Percentiles rank a stretch among this genome's conserved stretches.
phyloP scores from a whole-genome alignment of 30 jellyfish, hydroid and myxozoan species.

The Aurelia coerulea region DNA sequence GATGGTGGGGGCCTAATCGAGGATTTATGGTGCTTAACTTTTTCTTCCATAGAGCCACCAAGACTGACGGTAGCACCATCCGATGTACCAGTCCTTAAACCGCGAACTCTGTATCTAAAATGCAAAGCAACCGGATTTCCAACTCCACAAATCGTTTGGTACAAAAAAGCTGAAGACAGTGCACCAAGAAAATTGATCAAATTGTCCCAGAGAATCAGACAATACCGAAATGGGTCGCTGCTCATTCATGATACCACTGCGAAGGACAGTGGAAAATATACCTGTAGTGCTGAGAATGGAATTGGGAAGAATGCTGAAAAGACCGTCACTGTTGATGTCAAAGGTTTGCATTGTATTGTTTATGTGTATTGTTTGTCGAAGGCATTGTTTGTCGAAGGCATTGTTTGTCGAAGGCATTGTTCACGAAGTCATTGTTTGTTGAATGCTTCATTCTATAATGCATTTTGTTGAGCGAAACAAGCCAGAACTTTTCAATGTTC shows the following conservation, averaged over 20 bases:
- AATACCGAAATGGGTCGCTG: constrained; percentile 80
- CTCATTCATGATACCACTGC: constrained; percentile 55
- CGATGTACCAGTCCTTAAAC: constrained; percentile 71
- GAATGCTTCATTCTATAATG: too few relatives aligned
- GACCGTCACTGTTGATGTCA: constrained; percentile 57
- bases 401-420: too few relatives aligned
- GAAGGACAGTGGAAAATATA: constrained; percentile 77
- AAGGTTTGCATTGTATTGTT: constrained; percentile 43
- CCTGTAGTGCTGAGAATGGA: constrained; percentile 83
- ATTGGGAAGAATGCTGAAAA: constrained; percentile 66
- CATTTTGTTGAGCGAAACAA: too few relatives aligned
- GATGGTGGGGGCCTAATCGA: too few relatives aligned
- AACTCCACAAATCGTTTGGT: constrained; percentile 93
- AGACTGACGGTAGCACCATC: constrained; percentile 47
- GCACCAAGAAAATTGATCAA: constrained; percentile 26
- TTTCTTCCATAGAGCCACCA: constrained; percentile 46
- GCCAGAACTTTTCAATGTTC: too few relatives aligned
- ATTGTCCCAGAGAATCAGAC: constrained; percentile 63
- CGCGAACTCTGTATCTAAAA: constrained; percentile 38
- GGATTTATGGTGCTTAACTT: background rate
- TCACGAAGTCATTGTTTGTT: too few relatives aligned
- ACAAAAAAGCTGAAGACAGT: constrained; percentile 32
- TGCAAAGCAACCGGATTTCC: constrained; percentile 94
- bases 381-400: too few relatives aligned
- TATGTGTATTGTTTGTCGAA: too few relatives aligned